Percentiles rank a stretch among this genome's conserved stretches.
Evolutionary conservation across 2,888 invertebrate species (phyloP).

Genomic region (Cyclophora punctaria): DNA sequence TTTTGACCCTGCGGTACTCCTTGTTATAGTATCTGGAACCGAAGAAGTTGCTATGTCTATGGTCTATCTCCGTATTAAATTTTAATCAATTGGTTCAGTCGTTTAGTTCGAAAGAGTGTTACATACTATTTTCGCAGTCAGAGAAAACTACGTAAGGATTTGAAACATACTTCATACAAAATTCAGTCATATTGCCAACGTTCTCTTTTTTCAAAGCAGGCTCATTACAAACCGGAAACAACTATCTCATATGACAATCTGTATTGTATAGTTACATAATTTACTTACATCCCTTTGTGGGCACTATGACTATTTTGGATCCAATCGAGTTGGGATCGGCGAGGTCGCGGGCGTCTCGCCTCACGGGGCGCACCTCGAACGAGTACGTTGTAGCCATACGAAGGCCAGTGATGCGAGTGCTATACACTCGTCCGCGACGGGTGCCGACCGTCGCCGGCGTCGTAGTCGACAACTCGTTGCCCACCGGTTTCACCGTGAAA

Average conservation of each 20-base stretch:
- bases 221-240: background rate
- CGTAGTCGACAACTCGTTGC: slow-evolving; percentile 16
- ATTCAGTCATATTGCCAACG: no score
- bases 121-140: no score
- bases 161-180: no score
- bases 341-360: slow-evolving; percentile 67
- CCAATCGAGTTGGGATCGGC: slow-evolving; percentile 73
- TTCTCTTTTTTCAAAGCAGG: no score
- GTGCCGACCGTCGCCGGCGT: slow-evolving; percentile 18
- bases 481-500: slow-evolving; percentile 23
- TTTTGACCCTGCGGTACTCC: no score
- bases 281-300: slow-evolving; percentile 88
- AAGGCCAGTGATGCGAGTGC: slow-evolving; percentile 79
- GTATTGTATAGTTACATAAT: slow-evolving; percentile 7
- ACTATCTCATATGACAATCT: slow-evolving; percentile 14
- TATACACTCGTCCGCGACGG: slow-evolving; percentile 60
- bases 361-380: slow-evolving; percentile 81
- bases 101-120: no score
- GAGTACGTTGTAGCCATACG: slow-evolving; percentile 89
- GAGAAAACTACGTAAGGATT: no score
- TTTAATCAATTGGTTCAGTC: no score
- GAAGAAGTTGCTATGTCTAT: background rate
- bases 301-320: slow-evolving; percentile 82
- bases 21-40: no score
- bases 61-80: slow-evolving; percentile 5